A percentile compares a stretch with the other conserved stretches of the same genome.
Evolutionary conservation across 2,113 vertebrate species (phyloP).

Genomic region (Anolis carolinensis): DNA sequence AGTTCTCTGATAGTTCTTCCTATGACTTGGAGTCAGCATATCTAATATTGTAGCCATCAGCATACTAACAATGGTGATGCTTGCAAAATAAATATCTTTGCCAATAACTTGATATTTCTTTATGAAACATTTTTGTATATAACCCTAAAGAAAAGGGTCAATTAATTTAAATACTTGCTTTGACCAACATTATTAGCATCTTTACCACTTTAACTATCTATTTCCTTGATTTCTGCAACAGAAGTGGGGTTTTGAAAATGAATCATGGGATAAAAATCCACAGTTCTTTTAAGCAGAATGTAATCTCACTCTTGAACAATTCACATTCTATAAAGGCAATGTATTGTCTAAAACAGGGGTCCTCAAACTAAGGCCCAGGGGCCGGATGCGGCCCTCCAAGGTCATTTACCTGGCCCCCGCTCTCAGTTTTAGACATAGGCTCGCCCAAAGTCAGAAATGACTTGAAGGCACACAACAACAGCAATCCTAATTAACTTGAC

Average conservation of each 20-base stretch:
- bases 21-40: not conserved
- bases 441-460: too few species aligned
- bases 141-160: conserved; percentile 37
- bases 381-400: too few species aligned
- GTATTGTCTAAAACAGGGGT: not conserved
- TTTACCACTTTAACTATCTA: conserved; percentile 35
- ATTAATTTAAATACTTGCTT: conserved; percentile 55
- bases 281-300: not conserved
- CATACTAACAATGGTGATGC: not conserved
- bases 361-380: too few species aligned
- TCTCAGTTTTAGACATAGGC: too few species aligned
- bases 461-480: too few species aligned
- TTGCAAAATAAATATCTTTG: conserved; percentile 9
- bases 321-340: conserved; percentile 1
- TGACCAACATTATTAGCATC: conserved; percentile 51
- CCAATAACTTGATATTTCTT: not conserved
- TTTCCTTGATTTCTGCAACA: conserved; percentile 41
- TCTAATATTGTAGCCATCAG: not conserved
- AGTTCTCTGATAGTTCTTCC: not conserved
- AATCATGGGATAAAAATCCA: not conserved
- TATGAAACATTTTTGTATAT: conserved; percentile 40
- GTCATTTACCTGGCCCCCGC: too few species aligned
- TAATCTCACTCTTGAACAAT: not conserved
- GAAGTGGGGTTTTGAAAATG: conserved; percentile 1
- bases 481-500: too few species aligned